A percentile compares a stretch with the other conserved stretches of the same genome.
These are phyloP conservation scores for Vidua macroura DNA, from an alignment of 2,113 vertebrate genomes.

Conservation along the genomic window DNA sequence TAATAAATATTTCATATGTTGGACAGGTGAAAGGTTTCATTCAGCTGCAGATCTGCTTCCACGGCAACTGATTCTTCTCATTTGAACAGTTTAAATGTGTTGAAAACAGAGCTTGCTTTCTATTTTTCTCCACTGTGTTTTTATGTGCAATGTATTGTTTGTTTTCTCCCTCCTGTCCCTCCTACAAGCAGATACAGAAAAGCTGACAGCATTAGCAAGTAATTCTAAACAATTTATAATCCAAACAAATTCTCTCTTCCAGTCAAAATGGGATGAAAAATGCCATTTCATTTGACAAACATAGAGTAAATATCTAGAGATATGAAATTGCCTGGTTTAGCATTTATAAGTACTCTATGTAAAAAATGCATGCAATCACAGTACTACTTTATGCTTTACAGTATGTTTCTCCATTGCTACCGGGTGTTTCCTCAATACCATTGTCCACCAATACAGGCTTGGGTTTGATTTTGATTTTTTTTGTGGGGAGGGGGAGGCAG, in stretches of 20 bases:
- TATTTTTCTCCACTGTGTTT: background rate
- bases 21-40: conserved; percentile 61
- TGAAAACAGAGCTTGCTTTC: conserved; percentile 42
- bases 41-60: conserved; percentile 48
- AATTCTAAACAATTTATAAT: conserved; percentile 47
- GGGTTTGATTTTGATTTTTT: background rate
- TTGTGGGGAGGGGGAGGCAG: rapidly evolving
- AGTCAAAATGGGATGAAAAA: conserved; percentile 42
- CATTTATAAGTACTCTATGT: background rate
- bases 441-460: background rate
- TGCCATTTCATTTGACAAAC: conserved; percentile 32
- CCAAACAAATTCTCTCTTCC: conserved; percentile 1
- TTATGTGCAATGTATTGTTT: background rate
- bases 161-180: background rate
- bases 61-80: conserved; percentile 27
- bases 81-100: conserved; percentile 24
- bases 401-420: background rate
- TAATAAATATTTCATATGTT: conserved; percentile 59
- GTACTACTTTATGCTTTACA: background rate
- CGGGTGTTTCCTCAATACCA: background rate
- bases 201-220: conserved; percentile 15
- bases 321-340: background rate
- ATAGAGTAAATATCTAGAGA: conserved; percentile 5
- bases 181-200: conserved; percentile 26
- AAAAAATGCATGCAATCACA: background rate